These are phyloP conservation scores for Ellobium chinense DNA, from an alignment of 2,888 invertebrate species.

Conservation along the genomic window DNA sequence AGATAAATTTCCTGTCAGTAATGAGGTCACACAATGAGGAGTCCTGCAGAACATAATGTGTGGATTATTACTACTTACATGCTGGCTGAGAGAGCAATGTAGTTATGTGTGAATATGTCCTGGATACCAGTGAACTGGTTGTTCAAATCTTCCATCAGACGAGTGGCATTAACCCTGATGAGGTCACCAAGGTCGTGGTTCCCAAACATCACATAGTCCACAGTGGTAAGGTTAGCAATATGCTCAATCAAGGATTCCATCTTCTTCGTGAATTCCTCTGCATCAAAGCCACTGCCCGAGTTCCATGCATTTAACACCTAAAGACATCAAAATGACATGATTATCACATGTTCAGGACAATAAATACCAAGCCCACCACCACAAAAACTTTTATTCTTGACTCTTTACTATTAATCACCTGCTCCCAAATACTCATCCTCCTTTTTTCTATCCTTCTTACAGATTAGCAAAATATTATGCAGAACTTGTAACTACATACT, in stretches of 20 bases:
- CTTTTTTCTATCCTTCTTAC: too few species aligned
- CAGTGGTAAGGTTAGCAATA: slow-evolving; percentile 39
- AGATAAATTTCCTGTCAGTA: too few species aligned
- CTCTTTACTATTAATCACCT: too few species aligned
- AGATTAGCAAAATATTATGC: too few species aligned
- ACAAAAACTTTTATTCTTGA: too few species aligned
- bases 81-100: not conserved
- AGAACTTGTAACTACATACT: too few species aligned
- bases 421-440: too few species aligned
- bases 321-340: not conserved
- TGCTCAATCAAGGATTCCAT: slow-evolving; percentile 27
- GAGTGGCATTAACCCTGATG: slow-evolving; percentile 14
- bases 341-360: not conserved
- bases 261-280: slow-evolving; percentile 19
- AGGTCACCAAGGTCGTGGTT: slow-evolving; percentile 43
- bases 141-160: not conserved
- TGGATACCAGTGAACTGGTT: not conserved
- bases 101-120: not conserved
- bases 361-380: too few species aligned
- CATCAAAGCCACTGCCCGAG: slow-evolving; percentile 29
- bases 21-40: too few species aligned
- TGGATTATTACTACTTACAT: slow-evolving; percentile 7
- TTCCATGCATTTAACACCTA: not conserved
- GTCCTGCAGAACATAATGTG: too few species aligned
- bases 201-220: slow-evolving; percentile 47